These are phyloP conservation scores for Pseudopipra pipra DNA, from an alignment of 2,113 vertebrate species.

Conservation along the genomic window DNA sequence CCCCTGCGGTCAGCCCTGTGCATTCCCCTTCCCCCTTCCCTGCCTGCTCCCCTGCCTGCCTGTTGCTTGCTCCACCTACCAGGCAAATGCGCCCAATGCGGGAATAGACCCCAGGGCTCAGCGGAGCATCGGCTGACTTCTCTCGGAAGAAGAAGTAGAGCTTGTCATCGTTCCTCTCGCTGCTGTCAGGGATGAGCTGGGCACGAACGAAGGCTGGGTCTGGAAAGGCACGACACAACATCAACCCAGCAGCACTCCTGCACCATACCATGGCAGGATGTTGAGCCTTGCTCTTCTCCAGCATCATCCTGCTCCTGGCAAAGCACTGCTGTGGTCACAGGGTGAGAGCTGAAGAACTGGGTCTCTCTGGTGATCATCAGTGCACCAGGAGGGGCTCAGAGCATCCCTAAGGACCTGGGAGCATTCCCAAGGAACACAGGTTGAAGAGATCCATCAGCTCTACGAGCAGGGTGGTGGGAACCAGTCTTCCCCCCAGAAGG, in stretches of 20 bases:
- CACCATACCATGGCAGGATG: fast-evolving
- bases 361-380: background rate
- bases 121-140: constrained; percentile 89
- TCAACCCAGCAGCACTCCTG: background rate
- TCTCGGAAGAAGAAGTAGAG: constrained; percentile 99
- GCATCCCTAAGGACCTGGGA: background rate
- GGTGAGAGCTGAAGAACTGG: background rate
- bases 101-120: constrained; percentile 92
- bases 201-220: constrained; percentile 94
- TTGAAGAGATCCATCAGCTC: background rate
- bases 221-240: constrained; percentile 16
- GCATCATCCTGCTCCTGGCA: background rate
- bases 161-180: constrained; percentile 95
- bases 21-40: fast-evolving
- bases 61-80: constrained; percentile 68
- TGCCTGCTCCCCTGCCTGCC: background rate
- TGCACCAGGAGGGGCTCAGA: background rate
- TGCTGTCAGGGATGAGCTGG: constrained; percentile 96
- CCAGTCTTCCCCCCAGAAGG: background rate
- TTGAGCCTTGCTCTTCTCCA: background rate
- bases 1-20: background rate
- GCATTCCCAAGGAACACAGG: background rate
- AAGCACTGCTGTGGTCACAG: background rate
- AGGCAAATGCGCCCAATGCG: constrained; percentile 96
- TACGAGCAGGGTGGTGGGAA: background rate